Percentiles rank a stretch among this genome's conserved stretches.
Conservation (phyloP, 2,797 vertebrate genomes). For the Zenarchopterus dispar region DNA sequence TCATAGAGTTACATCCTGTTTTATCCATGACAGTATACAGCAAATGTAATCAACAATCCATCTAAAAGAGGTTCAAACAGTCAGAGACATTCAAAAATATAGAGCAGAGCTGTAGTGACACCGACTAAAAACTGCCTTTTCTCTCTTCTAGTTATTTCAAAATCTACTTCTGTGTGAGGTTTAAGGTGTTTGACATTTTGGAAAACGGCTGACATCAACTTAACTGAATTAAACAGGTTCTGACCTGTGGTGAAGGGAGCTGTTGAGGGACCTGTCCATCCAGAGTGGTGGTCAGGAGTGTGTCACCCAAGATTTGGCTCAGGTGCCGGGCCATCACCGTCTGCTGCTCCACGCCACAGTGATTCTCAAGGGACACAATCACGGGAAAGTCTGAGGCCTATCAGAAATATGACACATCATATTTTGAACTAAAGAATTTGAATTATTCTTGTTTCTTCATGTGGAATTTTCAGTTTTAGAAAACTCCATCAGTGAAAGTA, state of each 20-base stretch:
- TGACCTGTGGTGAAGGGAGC: constrained; percentile 92
- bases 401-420: constrained; percentile 3
- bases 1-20: too few relatives aligned
- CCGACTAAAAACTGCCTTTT: too few relatives aligned
- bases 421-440: background rate
- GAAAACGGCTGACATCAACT: background rate
- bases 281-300: constrained; percentile 80
- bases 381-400: constrained; percentile 91
- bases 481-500: background rate
- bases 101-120: too few relatives aligned
- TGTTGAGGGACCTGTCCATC: constrained; percentile 76
- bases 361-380: constrained; percentile 95
- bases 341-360: constrained; percentile 93
- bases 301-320: constrained; percentile 86
- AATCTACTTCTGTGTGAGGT: too few relatives aligned
- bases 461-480: background rate
- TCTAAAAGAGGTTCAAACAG: too few relatives aligned
- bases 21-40: too few relatives aligned
- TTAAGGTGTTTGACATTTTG: background rate
- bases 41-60: too few relatives aligned
- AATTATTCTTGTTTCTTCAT: background rate
- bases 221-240: background rate
- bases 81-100: too few relatives aligned
- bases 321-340: constrained; percentile 86
- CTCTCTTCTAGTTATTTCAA: too few relatives aligned